These are phyloP conservation scores for Drosophila funebris DNA, from an alignment of 1,140 invertebrate species.

Conservation along the genomic window DNA sequence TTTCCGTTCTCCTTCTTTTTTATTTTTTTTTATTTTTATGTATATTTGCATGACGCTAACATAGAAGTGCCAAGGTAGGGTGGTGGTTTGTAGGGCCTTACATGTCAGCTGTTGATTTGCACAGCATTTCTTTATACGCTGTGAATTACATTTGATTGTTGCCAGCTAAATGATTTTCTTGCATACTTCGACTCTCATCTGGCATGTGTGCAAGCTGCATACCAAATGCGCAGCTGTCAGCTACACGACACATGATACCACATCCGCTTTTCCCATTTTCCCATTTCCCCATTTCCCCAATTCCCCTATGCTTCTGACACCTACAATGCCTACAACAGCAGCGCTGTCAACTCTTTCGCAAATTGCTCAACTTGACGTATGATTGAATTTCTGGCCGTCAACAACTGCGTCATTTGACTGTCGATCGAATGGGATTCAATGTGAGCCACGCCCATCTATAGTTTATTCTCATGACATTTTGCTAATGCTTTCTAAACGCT, in stretches of 20 bases:
- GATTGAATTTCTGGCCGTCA: slow-evolving; percentile 71
- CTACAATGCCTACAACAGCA: not conserved
- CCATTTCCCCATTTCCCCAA: not conserved
- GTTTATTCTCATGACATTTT: slow-evolving; percentile 59
- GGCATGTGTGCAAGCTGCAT: slow-evolving; percentile 21
- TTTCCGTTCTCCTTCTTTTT: slow-evolving; percentile 60
- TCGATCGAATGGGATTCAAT: slow-evolving; percentile 6
- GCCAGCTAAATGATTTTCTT: slow-evolving; percentile 63
- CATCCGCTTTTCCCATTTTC: not conserved
- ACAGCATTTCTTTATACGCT: slow-evolving; percentile 38
- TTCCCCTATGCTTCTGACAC: not conserved
- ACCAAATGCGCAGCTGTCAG: slow-evolving; percentile 47
- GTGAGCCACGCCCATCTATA: slow-evolving; percentile 30
- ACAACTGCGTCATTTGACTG: slow-evolving; percentile 12
- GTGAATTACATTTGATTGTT: slow-evolving; percentile 76
- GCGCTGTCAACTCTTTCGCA: slow-evolving; percentile 15
- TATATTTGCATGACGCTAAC: slow-evolving; percentile 56
- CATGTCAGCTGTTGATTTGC: slow-evolving; percentile 61
- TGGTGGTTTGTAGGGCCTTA: not conserved
- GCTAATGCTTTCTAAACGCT: slow-evolving; percentile 27
- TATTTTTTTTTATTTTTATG: too few species aligned
- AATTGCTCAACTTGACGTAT: slow-evolving; percentile 61
- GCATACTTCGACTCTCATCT: not conserved
- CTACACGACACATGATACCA: slow-evolving; percentile 36
- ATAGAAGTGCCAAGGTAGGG: not conserved